Evolutionary conservation across 1,140 invertebrate genomes (phyloP), one percentile per base, ranked within the genome.

Genomic region (Zaprionus inermis): DNA sequence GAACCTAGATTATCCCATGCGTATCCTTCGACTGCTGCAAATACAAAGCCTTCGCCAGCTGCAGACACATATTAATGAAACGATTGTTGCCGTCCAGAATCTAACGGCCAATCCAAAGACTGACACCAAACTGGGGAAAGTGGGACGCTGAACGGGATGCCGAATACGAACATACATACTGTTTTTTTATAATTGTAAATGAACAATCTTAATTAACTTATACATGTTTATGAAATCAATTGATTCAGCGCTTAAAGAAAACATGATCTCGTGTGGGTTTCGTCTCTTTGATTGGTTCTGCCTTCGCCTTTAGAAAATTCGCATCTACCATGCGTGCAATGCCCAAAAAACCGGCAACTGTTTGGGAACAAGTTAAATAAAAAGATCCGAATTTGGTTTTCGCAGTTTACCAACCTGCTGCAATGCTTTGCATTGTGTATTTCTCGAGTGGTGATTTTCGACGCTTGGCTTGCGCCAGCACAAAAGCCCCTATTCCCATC

Each of bases 81-180:
- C 96, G 3, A 96, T 99, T 89, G 98, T 99, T 3, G 94, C 94
- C 65, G 97, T 98, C 1, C 98, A 99, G 94, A 95, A 93, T 69
- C 94, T 99, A 6, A 99, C 98, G 14, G 98, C 98, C 9, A 96
- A 99, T 95, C 98, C 98, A 11, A 98, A 98, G 93, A 99, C 98
- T 83, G 98, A 99, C 91, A 98, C 97, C 3, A 96, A 95, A 92
- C 93, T 99, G 24, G 98, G 98, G 61, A 97, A 98, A 95, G 98
- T 99, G 84, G 98, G 98, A 72, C 91, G 90, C 64, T 90, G 56
- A 70, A 5, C 16, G 16, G 22, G n/a, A 9, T 28, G 14, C n/a
- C 12, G 5, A 20, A 49, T 22, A 22, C 22, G 30, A 30, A 28
- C n/a, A 36, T 54, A 63, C 32, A 58, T 18, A 5, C 24, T 32